Evolutionary conservation across 1,140 invertebrate species (phyloP), one percentile per base, ranked within the genome.

Genomic region (Zeugodacus cucurbitae): DNA sequence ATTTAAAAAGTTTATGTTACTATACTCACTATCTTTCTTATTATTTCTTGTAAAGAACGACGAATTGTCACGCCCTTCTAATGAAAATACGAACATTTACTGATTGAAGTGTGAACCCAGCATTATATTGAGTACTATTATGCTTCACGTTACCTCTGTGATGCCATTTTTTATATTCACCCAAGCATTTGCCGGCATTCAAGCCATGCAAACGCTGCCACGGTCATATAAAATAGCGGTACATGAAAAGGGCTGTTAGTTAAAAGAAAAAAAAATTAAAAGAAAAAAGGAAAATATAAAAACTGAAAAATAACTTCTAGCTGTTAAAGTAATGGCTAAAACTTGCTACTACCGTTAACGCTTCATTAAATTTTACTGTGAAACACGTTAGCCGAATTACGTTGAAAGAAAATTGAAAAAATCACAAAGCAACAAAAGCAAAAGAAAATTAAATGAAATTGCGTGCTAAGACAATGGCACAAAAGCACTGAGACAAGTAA

Each of bases 311-410:
- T n/a, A 34, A 85, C 17, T 26, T 41, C 37, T 14, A 85, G 29
- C 29, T 26, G 37, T 44, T 85, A 85, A 85, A 26, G 41, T 85
- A 29, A 85, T 29, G 41, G 11, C 78, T 2, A 22, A 85, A 37
- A 26, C 8, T 67, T 67, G 64, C 64, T 26, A 34, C 3, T 37
- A 37, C 67, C 34, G 34, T 86, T 86, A 86, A 87, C 86, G 86
- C 58, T 87, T 87, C 86, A 87, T 87, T 87, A 87, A 87, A 44
- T 87, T 87, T 87, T 87, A 87, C 64, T 26, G 86, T 37, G 7
- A 70, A 70, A 17, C 44, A 29, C 26, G 58, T n/a, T 26, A 44
- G 26, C 41, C 11, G 34, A 44, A 82, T 48, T 29, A 48, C 20
- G 26, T 2, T 37, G 41, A 48, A 54, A 29, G 37, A 41, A 41